Conservation (phyloP, 2,797 vertebrate species). For the Lepus oiostolus region DNA sequence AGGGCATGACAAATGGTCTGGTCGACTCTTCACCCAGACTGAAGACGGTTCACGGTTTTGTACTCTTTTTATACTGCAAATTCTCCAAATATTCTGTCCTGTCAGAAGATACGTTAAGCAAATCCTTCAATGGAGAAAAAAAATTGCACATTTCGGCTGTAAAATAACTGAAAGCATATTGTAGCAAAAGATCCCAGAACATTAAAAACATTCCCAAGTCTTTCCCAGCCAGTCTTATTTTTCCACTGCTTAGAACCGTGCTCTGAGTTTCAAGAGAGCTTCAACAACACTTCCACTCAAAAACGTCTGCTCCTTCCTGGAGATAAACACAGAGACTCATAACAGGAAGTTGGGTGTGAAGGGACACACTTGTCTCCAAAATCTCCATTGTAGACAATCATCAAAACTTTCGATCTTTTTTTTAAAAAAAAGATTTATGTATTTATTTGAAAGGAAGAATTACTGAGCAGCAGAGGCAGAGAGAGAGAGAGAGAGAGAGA, state of each 20-base stretch:
- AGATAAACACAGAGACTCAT: neutral
- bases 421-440: too few relatives aligned
- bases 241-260: slow-evolving; percentile 57
- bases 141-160: slow-evolving; percentile 50
- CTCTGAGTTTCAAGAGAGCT: neutral
- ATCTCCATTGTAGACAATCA: neutral
- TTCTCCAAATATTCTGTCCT: neutral
- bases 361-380: neutral
- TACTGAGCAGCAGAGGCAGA: too few relatives aligned
- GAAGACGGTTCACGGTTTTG: neutral
- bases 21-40: neutral
- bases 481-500: too few relatives aligned
- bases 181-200: slow-evolving; percentile 63
- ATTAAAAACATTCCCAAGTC: slow-evolving; percentile 57
- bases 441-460: too few relatives aligned
- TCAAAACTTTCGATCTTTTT: slow-evolving; percentile 24
- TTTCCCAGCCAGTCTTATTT: slow-evolving; percentile 66
- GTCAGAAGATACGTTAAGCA: slow-evolving; percentile 36
- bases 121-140: neutral
- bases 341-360: neutral
- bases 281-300: slow-evolving; percentile 62
- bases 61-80: neutral
- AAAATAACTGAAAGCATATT: slow-evolving; percentile 67
- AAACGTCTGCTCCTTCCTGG: neutral
- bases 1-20: neutral